Evolutionary conservation across 1,140 invertebrate genomes (phyloP).

Genomic region (Drosophila persimilis): DNA sequence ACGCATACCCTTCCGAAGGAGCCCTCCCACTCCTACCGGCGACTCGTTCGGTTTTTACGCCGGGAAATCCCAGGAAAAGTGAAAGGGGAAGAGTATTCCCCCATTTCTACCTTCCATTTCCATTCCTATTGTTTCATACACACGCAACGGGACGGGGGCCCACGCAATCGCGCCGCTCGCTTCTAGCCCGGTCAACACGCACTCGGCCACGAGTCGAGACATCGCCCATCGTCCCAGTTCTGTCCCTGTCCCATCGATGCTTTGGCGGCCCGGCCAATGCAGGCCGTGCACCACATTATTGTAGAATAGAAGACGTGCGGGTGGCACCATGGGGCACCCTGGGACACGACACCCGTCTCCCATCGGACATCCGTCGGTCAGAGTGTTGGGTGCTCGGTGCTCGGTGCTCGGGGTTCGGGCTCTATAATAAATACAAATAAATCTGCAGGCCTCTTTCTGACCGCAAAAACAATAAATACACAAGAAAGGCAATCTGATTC

Average conservation of each 20-base stretch:
- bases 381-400: too few species aligned
- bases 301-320: not conserved
- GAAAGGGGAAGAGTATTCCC: too few species aligned
- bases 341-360: too few species aligned
- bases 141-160: too few species aligned
- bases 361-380: not conserved
- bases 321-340: not conserved
- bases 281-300: slow-evolving; percentile 7
- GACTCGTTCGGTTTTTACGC: not conserved
- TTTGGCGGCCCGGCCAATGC: slow-evolving; percentile 13
- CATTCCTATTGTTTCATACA: too few species aligned
- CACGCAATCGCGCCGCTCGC: too few species aligned
- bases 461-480: slow-evolving; percentile 24
- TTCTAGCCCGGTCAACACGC: too few species aligned
- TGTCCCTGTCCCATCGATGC: not conserved
- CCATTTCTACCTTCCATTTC: too few species aligned
- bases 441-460: slow-evolving; percentile 10
- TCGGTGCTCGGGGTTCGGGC: too few species aligned
- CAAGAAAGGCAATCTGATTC: slow-evolving; percentile 12
- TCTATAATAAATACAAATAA: slow-evolving; percentile 16
- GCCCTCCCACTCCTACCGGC: too few species aligned
- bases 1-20: not conserved
- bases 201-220: too few species aligned
- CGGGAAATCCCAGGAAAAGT: not conserved
- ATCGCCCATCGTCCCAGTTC: too few species aligned